Conservation (phyloP, 1,140 invertebrate genomes). For the Chironomus striatipennis region DNA sequence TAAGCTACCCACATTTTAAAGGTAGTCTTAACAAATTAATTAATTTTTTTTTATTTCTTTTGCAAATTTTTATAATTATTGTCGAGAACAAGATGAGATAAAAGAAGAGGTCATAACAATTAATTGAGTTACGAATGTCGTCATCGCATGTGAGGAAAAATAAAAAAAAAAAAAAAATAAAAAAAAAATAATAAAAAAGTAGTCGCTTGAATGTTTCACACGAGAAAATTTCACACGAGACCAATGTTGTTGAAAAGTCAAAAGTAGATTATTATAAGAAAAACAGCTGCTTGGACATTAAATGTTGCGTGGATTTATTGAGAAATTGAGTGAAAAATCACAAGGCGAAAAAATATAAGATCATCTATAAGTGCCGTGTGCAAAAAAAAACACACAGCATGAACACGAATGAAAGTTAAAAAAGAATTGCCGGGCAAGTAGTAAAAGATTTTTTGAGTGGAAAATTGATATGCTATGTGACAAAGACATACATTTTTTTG, state of each 20-base stretch:
- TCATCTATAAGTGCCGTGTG: constrained; percentile 1
- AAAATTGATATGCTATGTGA: background rate
- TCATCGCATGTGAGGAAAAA: constrained; percentile 6
- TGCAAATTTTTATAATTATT: background rate
- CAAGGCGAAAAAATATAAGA: background rate
- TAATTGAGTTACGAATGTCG: constrained; percentile 3
- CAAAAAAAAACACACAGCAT: constrained; percentile 4
- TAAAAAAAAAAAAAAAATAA: too few species aligned
- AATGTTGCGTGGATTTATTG: constrained; percentile 23
- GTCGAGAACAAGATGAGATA: background rate
- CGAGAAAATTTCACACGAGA: background rate
- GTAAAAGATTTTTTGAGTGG: background rate
- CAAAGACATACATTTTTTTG: background rate
- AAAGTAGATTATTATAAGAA: background rate
- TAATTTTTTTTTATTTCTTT: background rate
- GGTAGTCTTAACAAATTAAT: background rate
- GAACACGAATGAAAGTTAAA: background rate
- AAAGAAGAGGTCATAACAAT: background rate
- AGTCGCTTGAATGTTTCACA: too few species aligned
- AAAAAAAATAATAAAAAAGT: too few species aligned
- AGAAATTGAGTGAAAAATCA: constrained; percentile 17
- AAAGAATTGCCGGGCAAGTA: background rate
- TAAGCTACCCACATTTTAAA: too few species aligned
- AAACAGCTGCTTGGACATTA: constrained; percentile 23
- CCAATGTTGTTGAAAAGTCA: constrained; percentile 13